Evolutionary conservation across 1,140 invertebrate genomes (phyloP).

Genomic region (Rhagoletis zephyria): DNA sequence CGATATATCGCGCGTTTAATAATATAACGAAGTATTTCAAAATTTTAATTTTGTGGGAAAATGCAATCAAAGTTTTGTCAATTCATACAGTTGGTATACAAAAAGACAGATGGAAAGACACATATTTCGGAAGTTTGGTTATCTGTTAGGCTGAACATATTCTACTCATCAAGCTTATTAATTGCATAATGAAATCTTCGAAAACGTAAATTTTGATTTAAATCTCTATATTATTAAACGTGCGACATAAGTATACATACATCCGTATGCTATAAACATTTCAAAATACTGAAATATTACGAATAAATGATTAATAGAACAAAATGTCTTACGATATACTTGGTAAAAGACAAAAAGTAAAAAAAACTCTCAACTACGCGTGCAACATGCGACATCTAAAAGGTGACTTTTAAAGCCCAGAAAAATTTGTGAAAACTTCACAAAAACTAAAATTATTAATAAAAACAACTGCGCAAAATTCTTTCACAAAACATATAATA

Average conservation of each 20-base stretch:
- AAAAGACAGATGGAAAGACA: not conserved
- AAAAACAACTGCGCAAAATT: no score
- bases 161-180: no score
- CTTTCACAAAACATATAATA: no score
- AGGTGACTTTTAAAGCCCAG: not conserved
- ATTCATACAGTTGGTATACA: not conserved
- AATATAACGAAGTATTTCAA: no score
- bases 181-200: no score
- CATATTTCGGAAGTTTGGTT: not conserved
- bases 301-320: not conserved
- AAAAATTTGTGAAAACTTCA: not conserved
- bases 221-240: no score
- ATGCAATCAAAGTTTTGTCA: no score
- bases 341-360: not conserved
- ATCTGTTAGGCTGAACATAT: no score
- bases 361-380: not conserved
- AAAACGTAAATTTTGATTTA: no score
- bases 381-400: slow-evolving; percentile 40
- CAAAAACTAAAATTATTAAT: no score
- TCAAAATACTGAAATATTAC: not conserved
- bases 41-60: no score
- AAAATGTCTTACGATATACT: not conserved
- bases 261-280: not conserved
- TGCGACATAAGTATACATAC: not conserved
- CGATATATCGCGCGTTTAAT: not conserved